Conservation (phyloP, 2,113 vertebrate species). For the Spermophilus dauricus region DNA sequence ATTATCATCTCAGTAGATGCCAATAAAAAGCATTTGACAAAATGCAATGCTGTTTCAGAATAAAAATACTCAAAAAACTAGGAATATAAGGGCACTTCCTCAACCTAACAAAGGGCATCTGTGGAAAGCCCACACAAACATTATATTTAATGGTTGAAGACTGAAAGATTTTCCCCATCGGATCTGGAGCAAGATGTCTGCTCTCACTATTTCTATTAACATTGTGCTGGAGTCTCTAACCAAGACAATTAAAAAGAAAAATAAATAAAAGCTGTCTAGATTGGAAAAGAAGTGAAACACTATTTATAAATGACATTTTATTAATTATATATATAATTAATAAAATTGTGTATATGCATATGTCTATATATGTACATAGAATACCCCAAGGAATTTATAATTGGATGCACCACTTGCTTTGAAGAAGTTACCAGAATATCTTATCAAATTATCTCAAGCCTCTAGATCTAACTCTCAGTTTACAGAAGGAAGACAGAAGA, state of each 20-base stretch:
- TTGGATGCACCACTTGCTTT: no score
- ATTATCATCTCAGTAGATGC: background rate
- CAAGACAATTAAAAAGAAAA: background rate
- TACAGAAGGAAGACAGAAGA: background rate
- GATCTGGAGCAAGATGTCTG: background rate
- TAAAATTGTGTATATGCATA: no score
- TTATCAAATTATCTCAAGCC: background rate
- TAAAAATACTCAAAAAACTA: background rate
- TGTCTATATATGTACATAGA: background rate
- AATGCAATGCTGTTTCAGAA: background rate
- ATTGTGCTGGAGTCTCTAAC: background rate
- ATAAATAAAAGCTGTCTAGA: background rate
- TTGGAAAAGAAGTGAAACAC: background rate
- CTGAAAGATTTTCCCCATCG: background rate
- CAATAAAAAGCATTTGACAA: background rate
- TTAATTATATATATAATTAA: background rate
- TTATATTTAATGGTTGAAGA: background rate
- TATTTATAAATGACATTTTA: background rate
- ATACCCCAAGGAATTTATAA: background rate
- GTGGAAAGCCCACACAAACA: background rate
- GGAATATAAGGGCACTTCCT: background rate
- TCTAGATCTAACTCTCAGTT: background rate
- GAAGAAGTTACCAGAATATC: constrained; percentile 7
- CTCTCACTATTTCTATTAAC: background rate
- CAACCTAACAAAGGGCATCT: background rate